Percentiles rank a stretch among this genome's conserved stretches.
These are phyloP conservation scores for Synanthedon formicaeformis DNA, from an alignment of 2,888 invertebrate genomes.

Conservation along the genomic window DNA sequence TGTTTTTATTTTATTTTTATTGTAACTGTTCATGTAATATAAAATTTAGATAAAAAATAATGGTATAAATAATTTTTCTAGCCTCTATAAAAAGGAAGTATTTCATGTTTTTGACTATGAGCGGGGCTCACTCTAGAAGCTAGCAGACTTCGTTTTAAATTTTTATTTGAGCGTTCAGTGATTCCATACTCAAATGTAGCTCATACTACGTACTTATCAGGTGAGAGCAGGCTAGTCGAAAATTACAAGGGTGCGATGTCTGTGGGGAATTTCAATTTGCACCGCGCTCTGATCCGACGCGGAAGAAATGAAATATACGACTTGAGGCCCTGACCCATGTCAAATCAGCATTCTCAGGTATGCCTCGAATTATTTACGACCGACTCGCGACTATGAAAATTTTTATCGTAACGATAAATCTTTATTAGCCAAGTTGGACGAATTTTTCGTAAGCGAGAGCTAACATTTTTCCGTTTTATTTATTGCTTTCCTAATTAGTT, in stretches of 20 bases:
- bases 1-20: no score
- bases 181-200: neutral
- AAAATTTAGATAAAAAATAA: no score
- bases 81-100: no score
- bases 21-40: no score
- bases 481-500: neutral
- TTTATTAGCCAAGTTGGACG: slow-evolving; percentile 51
- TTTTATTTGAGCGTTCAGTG: no score
- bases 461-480: slow-evolving; percentile 6
- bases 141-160: no score
- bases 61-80: no score
- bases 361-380: slow-evolving; percentile 62
- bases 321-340: slow-evolving; percentile 55
- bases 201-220: neutral
- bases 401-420: slow-evolving; percentile 61
- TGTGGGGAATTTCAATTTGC: slow-evolving; percentile 51
- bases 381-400: slow-evolving; percentile 54
- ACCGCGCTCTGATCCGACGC: slow-evolving; percentile 43
- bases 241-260: slow-evolving; percentile 30
- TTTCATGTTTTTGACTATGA: no score
- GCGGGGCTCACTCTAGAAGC: no score
- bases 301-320: slow-evolving; percentile 59
- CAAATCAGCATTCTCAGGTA: slow-evolving; percentile 67
- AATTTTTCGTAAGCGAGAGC: slow-evolving; percentile 22
- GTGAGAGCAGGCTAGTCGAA: slow-evolving; percentile 3